Base-by-base conservation (phyloP, 2,113 vertebrate genomes). In the Erinaceus europaeus region DNA sequence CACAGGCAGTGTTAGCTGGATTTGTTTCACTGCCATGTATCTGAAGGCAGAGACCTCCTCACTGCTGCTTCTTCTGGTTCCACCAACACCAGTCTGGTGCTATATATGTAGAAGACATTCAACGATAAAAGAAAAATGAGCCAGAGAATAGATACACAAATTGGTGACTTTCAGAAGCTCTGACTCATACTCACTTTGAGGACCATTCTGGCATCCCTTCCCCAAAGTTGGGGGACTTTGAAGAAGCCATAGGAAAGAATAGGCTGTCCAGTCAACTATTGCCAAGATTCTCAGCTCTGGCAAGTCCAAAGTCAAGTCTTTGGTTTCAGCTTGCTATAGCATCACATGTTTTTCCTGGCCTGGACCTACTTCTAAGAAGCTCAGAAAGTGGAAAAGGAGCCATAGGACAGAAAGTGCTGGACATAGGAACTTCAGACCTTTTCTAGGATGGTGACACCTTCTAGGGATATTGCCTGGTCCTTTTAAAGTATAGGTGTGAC, bases 321-420 rank as follows among this genome's bases (percentile, higher is more conserved):
- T 55, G 90, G 84, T 82, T 94, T 91, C 82, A 90, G 50, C 62
- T 82, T 87, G 59, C 87, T 94, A 91, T 91, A 93, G 78, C 91
- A 84, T 93, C 93, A 94, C 89, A 90, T 93, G 89, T 95, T 95
- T 95, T 94, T 91, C 92, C 89, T 96, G 93, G 93, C 89, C 18
- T 72, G 59, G 53, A 77, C 74, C 40, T 32, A 82, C 55, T 76
- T 92, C 69, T 46, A 68, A 42, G 65, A 95, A 64, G 38, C 74
- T 91, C 89, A 86, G 78, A 82, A 84, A 89, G 59, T 94, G 50
- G 84, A 89, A 94, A 94, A 82, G 71, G 61, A 93, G 78, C 20
- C 87, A 89, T 9, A 79, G 67, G 76, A 89, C 71, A 74, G 84
- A 92, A 71, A 87, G 84, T 75, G 65, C 84, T 89, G 55, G 77